A percentile compares a stretch with the other conserved stretches of the same genome.
Conservation (phyloP, 2,797 vertebrate species). For the Arvicola amphibius region DNA sequence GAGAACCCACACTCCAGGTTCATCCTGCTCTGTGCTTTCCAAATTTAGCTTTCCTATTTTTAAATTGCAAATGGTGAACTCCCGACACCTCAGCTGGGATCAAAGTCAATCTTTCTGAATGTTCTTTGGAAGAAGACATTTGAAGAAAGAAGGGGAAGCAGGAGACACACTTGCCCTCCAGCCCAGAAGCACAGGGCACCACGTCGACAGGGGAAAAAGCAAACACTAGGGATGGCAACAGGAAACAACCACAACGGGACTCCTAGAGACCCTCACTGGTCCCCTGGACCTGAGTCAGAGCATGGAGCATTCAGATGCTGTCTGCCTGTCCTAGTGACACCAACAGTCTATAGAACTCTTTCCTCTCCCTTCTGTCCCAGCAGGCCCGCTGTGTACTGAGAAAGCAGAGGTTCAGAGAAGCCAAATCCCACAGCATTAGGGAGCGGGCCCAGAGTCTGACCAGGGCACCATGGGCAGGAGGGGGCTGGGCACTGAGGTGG, state of each 20-base stretch:
- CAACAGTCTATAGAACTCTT: background rate
- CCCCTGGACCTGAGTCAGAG: background rate
- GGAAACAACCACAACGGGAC: background rate
- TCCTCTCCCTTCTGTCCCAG: no score
- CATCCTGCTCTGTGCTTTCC: constrained; percentile 3
- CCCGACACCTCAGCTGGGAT: constrained; percentile 19
- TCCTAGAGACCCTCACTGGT: background rate
- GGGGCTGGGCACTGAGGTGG: background rate
- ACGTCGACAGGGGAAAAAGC: background rate
- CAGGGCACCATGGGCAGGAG: background rate
- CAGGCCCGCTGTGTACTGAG: background rate
- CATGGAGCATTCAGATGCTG: background rate
- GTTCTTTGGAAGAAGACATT: background rate
- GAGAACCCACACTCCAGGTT: background rate
- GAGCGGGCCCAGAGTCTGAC: background rate
- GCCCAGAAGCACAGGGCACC: background rate
- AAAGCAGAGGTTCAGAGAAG: background rate
- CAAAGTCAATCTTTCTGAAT: background rate
- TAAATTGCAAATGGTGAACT: constrained; percentile 63
- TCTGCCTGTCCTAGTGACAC: background rate
- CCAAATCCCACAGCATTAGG: background rate
- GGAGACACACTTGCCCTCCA: background rate
- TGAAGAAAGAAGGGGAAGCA: background rate
- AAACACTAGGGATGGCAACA: fast-evolving
- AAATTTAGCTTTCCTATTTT: constrained; percentile 58